Evolutionary conservation across 2,797 vertebrate genomes (phyloP).

Genomic region (Melanogrammus aeglefinus): DNA sequence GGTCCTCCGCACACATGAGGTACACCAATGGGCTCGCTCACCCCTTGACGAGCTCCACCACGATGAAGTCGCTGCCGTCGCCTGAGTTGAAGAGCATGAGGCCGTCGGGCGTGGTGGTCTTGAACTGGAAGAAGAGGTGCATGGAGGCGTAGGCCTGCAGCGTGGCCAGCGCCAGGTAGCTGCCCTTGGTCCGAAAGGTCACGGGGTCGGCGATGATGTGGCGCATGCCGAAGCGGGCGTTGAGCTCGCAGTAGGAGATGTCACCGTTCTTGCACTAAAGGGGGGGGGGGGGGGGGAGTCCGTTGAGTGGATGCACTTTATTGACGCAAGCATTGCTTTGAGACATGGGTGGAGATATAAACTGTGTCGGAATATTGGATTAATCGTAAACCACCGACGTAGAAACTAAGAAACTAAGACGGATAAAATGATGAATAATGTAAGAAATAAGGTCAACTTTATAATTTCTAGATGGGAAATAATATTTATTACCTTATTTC

Average conservation of each 20-base stretch:
- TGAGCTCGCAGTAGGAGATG: conserved; percentile 92
- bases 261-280: conserved; percentile 87
- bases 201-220: conserved; percentile 90
- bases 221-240: conserved; percentile 89
- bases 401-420: too few relatives aligned
- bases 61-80: conserved; percentile 92
- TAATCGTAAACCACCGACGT: too few relatives aligned
- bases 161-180: conserved; percentile 87
- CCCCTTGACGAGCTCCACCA: conserved; percentile 95
- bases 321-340: too few relatives aligned
- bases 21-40: conserved; percentile 58
- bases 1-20: too few relatives aligned
- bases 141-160: conserved; percentile 91
- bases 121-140: conserved; percentile 98
- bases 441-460: too few relatives aligned
- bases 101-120: conserved; percentile 88
- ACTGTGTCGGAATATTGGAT: too few relatives aligned
- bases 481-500: too few relatives aligned
- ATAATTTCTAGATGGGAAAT: too few relatives aligned
- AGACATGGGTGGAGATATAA: too few relatives aligned
- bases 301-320: too few relatives aligned
- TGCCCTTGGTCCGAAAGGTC: conserved; percentile 86
- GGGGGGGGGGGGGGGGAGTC: too few relatives aligned
- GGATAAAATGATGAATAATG: too few relatives aligned
- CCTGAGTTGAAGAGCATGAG: conserved; percentile 93